A percentile compares a stretch with the other conserved stretches of the same genome.
Conservation (phyloP, 2,113 vertebrate genomes). For the Thryonomys swinderianus region DNA sequence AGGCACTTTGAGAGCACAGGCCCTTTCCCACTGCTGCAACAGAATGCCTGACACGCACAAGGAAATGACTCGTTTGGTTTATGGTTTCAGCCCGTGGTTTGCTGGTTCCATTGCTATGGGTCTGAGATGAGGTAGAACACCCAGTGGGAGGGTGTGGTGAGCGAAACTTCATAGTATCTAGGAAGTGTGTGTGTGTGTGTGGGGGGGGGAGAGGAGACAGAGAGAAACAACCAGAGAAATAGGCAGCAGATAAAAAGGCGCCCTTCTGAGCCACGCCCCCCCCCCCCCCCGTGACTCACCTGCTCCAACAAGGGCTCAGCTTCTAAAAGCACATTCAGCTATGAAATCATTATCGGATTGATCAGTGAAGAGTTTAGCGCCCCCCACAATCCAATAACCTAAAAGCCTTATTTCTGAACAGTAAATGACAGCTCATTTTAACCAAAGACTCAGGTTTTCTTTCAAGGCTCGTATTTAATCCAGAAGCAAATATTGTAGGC, state of each 20-base stretch:
- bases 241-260: too few relatives aligned
- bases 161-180: background rate
- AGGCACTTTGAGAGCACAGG: background rate
- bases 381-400: background rate
- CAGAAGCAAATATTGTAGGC: background rate
- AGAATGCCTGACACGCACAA: background rate
- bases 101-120: background rate
- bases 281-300: background rate
- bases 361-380: background rate
- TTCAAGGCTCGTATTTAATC: background rate
- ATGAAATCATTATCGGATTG: background rate
- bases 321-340: background rate
- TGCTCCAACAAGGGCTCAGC: background rate
- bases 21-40: background rate
- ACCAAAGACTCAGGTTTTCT: conserved; percentile 7
- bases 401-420: background rate
- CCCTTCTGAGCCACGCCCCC: background rate
- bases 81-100: too few relatives aligned
- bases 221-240: too few relatives aligned
- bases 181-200: background rate
- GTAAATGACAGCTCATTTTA: background rate
- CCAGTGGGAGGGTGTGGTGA: background rate
- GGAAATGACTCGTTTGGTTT: background rate
- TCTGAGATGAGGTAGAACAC: background rate
- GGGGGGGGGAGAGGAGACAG: background rate